phyloP scores from a whole-genome alignment of 2,797 vertebrate genomes.

The Catamblyrhynchus diadema region DNA sequence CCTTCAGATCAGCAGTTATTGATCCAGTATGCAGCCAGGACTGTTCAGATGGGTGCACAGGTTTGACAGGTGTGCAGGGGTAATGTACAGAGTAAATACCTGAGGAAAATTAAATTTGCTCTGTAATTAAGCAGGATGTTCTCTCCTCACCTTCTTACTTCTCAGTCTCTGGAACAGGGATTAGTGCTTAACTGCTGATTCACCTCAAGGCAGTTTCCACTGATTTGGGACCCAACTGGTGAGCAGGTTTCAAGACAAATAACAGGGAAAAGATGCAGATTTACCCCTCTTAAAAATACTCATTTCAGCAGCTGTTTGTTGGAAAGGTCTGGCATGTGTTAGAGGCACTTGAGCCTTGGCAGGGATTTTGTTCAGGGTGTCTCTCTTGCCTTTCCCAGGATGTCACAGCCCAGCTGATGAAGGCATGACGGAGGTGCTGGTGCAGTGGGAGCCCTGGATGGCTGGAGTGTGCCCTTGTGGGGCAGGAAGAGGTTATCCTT shows the following conservation, averaged over 20 bases:
- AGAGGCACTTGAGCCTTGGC: not conserved
- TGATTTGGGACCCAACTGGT: not conserved
- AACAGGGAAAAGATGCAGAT: not conserved
- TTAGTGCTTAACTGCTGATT: not conserved
- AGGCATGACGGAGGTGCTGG: fast-evolving
- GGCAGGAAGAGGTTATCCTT: not conserved
- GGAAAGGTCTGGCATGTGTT: not conserved
- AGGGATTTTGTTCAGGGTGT: not conserved
- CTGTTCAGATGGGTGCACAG: not conserved
- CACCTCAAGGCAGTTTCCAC: not conserved
- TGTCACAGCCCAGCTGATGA: fast-evolving
- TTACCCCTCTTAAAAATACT: fast-evolving
- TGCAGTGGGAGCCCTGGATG: not conserved
- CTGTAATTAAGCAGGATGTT: not conserved
- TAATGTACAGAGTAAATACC: not conserved
- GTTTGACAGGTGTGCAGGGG: not conserved
- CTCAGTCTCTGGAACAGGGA: not conserved
- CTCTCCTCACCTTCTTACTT: not conserved
- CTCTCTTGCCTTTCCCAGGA: not conserved
- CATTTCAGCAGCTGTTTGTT: not conserved
- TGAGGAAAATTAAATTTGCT: not conserved
- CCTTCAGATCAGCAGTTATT: not conserved
- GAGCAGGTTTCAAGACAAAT: not conserved
- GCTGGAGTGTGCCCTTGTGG: fast-evolving
- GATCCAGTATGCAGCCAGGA: not conserved